Percentiles rank a stretch among this genome's conserved stretches.
Evolutionary conservation across 2,888 invertebrate genomes (phyloP).

Genomic region (Drosophila nr. fundita): DNA sequence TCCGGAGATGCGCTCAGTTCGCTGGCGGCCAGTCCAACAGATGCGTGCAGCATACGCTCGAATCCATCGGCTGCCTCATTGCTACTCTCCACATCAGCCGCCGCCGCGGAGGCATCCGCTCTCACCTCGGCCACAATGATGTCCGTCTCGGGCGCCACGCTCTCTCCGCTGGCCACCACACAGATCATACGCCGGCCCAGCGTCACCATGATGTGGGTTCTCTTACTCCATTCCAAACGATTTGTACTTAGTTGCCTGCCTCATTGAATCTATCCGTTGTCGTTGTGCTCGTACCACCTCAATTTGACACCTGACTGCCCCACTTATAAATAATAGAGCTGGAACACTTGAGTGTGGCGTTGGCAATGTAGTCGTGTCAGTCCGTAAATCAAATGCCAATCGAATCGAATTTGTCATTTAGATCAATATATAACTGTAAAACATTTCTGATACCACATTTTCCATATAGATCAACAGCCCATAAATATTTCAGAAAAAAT

Average conservation of each 20-base stretch:
- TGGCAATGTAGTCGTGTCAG: neutral
- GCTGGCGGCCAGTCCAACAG: conserved; percentile 84
- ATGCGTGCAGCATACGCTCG: conserved; percentile 83
- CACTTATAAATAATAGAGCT: conserved; percentile 26
- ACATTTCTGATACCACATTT: neutral
- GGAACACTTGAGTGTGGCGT: neutral
- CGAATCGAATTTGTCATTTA: neutral
- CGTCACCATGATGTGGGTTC: conserved; percentile 85
- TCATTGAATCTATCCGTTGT: conserved; percentile 19
- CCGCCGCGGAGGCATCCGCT: conserved; percentile 74
- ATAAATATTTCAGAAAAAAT: neutral
- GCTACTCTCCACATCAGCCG: conserved; percentile 79
- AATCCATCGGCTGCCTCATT: conserved; percentile 84
- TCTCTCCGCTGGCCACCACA: conserved; percentile 84
- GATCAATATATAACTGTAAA: neutral
- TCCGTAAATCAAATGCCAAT: neutral
- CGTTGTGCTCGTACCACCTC: conserved; percentile 25
- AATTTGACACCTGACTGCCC: neutral
- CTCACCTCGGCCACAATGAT: conserved; percentile 56
- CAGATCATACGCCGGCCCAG: conserved; percentile 85
- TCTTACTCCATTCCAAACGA: conserved; percentile 31
- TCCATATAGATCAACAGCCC: neutral
- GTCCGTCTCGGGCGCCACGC: conserved; percentile 78
- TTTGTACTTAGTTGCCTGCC: conserved; percentile 46
- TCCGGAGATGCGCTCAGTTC: conserved; percentile 79